Base-by-base conservation (phyloP, 2,888 invertebrate genomes). In the Unio delphinus region DNA sequence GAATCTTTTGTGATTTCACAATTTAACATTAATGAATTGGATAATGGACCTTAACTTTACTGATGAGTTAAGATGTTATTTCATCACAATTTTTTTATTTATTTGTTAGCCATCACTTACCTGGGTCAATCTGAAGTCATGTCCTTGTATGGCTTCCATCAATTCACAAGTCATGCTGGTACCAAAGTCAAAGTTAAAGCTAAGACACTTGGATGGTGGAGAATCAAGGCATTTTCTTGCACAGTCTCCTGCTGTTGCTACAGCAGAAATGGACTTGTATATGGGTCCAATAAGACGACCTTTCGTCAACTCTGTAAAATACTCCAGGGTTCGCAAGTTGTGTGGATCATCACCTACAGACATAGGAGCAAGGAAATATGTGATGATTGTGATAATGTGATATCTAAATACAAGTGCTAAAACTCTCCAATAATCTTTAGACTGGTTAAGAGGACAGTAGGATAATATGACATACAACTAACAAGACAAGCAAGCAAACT, bases 161-260 rank as follows among this genome's bases (percentile, higher is more conserved):
- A 83, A 67, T 67, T 83, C 77, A 74, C 83, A 83, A 30, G 62
- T 54, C 18, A 75, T 75, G 26, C 54, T 69, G 6, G 60, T 57
- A 18, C 76, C 71, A 55, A 69, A 74, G 73, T 83, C 75, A 58
- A 70, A 83, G 74, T 83, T 83, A 64, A 83, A 75, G 62, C 80
- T 79, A 65, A 78, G 68, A 63, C 82, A 82, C 58, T 79, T 74
- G 18, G 71, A 61, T 17, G 61, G 68, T 11, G 70, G 70, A 59
- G 70, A 61, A 20, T 64, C 57, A 55, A 72, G 56, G 64, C 82
- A 82, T 45, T 74, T 54, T 57, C 68, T 67, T 17, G 78, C 78
- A 69, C 82, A 82, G n/a, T 67, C 69, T 18, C 72, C 76, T n/a
- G 70, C 65, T 17, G 70, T 67, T n/a, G 64, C 60, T 20, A 74